Conservation (phyloP, 2,113 vertebrate species). For the Cinclus mexicanus region DNA sequence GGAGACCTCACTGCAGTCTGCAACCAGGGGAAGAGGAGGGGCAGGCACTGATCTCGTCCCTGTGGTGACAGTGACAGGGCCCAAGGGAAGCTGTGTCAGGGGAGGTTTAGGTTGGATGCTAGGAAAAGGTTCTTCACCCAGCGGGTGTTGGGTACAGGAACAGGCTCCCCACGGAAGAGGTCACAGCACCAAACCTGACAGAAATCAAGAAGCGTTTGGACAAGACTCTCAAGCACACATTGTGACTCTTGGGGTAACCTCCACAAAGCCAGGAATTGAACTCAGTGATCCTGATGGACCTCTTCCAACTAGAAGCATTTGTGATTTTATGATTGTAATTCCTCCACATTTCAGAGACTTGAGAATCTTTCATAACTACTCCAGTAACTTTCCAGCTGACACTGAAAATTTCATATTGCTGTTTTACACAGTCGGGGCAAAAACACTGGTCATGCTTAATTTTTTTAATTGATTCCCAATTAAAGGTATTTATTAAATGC, state of each 20-base stretch:
- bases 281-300: neutral
- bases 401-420: neutral
- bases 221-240: neutral
- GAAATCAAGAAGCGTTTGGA: fast-evolving
- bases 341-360: neutral
- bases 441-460: neutral
- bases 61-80: neutral
- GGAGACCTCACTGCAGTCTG: fast-evolving
- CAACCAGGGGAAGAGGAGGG: neutral
- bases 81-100: fast-evolving
- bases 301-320: neutral
- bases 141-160: fast-evolving
- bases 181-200: neutral
- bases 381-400: neutral
- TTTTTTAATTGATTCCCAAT: neutral
- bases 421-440: neutral
- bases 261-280: neutral
- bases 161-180: neutral
- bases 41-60: neutral
- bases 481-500: neutral
- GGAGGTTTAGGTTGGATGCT: fast-evolving
- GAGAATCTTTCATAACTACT: neutral
- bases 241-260: neutral
- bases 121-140: neutral
- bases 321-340: neutral